These are phyloP conservation scores for Trematocara zebra DNA, from an alignment of 2,113 vertebrate genomes.

Conservation along the genomic window DNA sequence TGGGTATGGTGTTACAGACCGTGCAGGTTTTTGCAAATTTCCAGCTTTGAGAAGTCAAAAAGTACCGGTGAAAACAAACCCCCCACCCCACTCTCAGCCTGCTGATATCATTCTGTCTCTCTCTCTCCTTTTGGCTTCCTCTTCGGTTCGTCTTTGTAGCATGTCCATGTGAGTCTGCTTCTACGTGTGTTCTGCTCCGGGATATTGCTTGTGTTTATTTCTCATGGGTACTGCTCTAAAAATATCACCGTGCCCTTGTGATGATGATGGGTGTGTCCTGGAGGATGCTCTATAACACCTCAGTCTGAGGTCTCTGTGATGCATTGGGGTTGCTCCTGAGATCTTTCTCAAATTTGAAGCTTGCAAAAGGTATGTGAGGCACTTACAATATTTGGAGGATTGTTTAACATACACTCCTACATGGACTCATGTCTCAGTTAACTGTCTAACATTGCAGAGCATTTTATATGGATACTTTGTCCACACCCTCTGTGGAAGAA, in stretches of 20 bases:
- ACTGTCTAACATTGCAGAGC: not conserved
- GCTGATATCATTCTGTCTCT: not conserved
- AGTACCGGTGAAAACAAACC: not conserved
- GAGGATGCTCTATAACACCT: conserved; percentile 65
- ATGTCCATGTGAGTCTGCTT: not conserved
- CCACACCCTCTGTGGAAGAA: not conserved
- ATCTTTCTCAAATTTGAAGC: not conserved
- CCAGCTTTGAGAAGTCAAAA: not conserved
- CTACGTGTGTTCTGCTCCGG: not conserved
- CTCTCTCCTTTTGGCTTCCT: not conserved
- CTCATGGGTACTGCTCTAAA: conserved; percentile 34
- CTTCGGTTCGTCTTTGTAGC: not conserved
- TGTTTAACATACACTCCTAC: not conserved
- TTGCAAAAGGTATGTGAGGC: not conserved
- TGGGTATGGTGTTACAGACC: not conserved
- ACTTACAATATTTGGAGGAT: not conserved
- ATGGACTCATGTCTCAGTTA: not conserved
- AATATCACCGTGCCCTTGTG: conserved; percentile 58
- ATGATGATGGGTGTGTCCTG: conserved; percentile 61
- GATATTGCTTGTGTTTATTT: conserved; percentile 18
- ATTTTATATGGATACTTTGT: conserved; percentile 24
- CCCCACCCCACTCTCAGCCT: not conserved
- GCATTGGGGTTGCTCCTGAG: not conserved
- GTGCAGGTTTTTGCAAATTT: not conserved
- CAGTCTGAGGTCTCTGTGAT: conserved; percentile 13